Evolutionary conservation across 2,797 vertebrate species (phyloP).

Genomic region (Rhinogobio ventralis): DNA sequence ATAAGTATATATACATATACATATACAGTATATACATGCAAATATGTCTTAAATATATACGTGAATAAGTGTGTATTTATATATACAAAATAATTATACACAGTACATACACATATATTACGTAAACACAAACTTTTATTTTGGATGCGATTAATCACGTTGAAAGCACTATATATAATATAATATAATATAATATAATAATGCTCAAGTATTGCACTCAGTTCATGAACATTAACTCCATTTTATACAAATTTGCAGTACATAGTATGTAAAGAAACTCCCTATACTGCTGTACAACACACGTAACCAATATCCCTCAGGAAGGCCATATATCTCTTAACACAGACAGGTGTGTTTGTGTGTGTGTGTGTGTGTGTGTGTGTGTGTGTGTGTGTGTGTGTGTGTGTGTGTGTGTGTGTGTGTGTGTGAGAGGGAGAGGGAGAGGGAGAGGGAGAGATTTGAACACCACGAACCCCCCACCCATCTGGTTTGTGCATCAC

Average conservation of each 20-base stretch:
- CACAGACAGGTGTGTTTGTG: constrained; percentile 69
- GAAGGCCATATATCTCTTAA: constrained; percentile 65
- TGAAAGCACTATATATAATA: no score
- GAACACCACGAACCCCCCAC: constrained; percentile 54
- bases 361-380: constrained; percentile 64
- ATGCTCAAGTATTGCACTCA: background rate
- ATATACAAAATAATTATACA: no score
- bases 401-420: constrained; percentile 64
- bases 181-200: background rate
- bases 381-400: constrained; percentile 64
- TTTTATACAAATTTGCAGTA: constrained; percentile 51
- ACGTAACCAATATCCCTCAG: constrained; percentile 67
- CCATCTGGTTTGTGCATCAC: constrained; percentile 82
- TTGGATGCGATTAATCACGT: no score
- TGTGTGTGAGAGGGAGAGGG: constrained; percentile 30
- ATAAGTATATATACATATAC: no score
- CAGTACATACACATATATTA: no score
- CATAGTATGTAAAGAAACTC: constrained; percentile 67
- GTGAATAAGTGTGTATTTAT: no score
- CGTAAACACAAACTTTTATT: no score
- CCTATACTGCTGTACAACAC: constrained; percentile 67
- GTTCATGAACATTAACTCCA: constrained; percentile 27
- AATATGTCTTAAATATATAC: no score
- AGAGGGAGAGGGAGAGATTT: background rate
- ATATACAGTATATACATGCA: no score